Evolutionary conservation across 2,888 invertebrate genomes (phyloP).

Genomic region (Synanthedon myopaeformis): DNA sequence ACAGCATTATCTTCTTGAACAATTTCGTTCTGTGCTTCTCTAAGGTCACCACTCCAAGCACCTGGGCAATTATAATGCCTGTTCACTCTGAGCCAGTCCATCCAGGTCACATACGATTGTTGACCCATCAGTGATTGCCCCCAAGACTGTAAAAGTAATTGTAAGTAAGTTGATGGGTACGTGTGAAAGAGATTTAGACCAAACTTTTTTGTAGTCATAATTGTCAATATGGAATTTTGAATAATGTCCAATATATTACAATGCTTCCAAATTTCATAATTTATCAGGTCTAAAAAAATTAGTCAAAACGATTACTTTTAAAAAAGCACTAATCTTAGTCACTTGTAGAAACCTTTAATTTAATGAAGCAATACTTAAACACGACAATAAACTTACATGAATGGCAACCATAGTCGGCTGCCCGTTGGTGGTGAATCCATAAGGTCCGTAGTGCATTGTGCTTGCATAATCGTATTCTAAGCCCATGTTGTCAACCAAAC

Average conservation of each 20-base stretch:
- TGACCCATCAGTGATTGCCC: conserved; percentile 26
- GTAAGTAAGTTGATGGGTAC: no score
- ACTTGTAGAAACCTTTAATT: neutral
- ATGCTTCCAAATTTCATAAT: no score
- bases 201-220: no score
- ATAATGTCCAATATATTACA: no score
- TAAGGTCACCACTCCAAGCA: conserved; percentile 13
- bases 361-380: neutral
- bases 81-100: conserved; percentile 28
- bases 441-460: conserved; percentile 74
- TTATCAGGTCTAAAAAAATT: no score
- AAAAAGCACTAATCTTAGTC: no score
- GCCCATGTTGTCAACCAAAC: conserved; percentile 66
- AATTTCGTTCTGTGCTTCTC: no score
- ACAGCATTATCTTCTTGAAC: neutral
- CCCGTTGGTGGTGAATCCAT: conserved; percentile 72
- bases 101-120: conserved; percentile 21
- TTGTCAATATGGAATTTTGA: no score
- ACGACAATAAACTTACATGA: conserved; percentile 12
- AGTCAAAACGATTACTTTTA: no score
- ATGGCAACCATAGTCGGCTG: conserved; percentile 70
- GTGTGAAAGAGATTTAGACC: no score
- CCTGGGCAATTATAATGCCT: conserved; percentile 31
- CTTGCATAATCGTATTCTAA: conserved; percentile 75
- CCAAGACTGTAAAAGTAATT: no score